phyloP scores from a whole-genome alignment of 2,888 invertebrate genomes.

The Trachelus stipa region DNA sequence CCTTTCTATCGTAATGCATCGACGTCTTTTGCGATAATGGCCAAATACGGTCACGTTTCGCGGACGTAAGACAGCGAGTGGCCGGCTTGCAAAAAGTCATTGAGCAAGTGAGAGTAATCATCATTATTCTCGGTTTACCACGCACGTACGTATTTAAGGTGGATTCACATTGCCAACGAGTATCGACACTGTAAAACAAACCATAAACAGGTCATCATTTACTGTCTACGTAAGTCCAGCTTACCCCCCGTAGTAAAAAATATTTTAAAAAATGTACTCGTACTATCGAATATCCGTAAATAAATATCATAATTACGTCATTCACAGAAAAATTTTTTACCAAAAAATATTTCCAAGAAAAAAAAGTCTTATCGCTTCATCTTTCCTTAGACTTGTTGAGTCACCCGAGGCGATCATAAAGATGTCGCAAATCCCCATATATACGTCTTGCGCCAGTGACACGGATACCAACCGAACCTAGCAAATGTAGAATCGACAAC shows the following conservation, averaged over 20 bases:
- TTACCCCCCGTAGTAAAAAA: too few species aligned
- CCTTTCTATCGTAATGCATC: background rate
- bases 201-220: background rate
- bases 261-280: background rate
- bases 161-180: slow-evolving; percentile 15
- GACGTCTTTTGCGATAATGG: background rate
- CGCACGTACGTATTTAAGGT: slow-evolving; percentile 14
- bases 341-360: background rate
- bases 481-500: background rate
- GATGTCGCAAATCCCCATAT: background rate
- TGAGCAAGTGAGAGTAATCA: slow-evolving; percentile 39
- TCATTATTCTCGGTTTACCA: slow-evolving; percentile 29
- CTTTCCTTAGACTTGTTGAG: background rate
- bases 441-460: background rate
- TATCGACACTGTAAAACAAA: slow-evolving; percentile 5
- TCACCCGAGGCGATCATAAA: background rate
- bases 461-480: slow-evolving; percentile 4
- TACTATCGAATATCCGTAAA: background rate
- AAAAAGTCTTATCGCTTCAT: background rate
- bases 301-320: background rate
- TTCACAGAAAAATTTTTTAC: background rate
- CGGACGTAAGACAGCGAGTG: background rate
- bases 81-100: slow-evolving; percentile 29
- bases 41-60: slow-evolving; percentile 4
- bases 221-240: background rate